phyloP scores from a whole-genome alignment of 1,140 invertebrate genomes.

The Brachionus plicatilis region DNA sequence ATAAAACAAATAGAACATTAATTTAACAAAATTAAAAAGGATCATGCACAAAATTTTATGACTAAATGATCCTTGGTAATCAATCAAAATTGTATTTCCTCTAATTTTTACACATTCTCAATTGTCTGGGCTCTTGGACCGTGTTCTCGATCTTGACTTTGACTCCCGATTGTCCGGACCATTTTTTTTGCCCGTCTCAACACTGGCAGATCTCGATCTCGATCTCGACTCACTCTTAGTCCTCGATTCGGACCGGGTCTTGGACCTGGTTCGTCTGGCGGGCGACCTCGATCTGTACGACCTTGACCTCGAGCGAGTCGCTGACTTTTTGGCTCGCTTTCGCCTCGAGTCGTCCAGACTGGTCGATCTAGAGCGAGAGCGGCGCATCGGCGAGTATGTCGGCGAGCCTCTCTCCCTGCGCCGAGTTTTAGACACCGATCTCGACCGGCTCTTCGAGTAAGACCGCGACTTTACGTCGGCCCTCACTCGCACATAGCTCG shows the following conservation, averaged over 20 bases:
- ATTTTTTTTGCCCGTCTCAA: not conserved
- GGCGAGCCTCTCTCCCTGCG: not conserved
- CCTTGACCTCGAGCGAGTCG: conserved; percentile 4
- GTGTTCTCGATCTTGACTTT: conserved; percentile 1
- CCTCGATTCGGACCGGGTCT: not conserved
- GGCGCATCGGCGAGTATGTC: not conserved
- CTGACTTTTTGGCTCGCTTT: not conserved
- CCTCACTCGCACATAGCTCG: not conserved
- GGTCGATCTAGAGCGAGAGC: conserved; percentile 25
- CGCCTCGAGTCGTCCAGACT: conserved; percentile 2
- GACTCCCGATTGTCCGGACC: not conserved
- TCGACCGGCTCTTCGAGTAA: not conserved
- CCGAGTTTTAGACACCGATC: not conserved
- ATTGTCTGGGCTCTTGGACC: not conserved
- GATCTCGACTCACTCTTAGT: not conserved
- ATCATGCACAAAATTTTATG: not conserved
- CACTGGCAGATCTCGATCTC: not conserved
- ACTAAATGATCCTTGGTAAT: not conserved
- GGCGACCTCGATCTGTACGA: not conserved
- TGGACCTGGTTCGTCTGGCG: not conserved
- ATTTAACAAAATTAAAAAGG: not conserved
- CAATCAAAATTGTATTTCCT: not conserved
- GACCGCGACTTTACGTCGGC: not conserved
- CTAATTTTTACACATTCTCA: not conserved
- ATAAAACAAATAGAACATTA: not conserved